Conservation (phyloP, 2,113 vertebrate genomes). For the Nannospalax galili region DNA sequence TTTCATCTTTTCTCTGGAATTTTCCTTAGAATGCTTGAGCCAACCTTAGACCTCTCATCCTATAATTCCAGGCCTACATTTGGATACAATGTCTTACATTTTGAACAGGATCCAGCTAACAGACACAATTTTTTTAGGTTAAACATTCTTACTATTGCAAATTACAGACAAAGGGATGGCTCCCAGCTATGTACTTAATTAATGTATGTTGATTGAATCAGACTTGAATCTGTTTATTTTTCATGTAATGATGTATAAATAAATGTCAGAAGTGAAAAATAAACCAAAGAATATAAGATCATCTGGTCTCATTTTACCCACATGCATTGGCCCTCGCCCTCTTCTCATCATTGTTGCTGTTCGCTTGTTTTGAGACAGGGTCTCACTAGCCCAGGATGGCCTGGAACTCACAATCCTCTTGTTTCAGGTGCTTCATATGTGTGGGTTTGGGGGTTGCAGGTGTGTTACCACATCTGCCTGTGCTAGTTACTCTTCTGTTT, state of each 20-base stretch:
- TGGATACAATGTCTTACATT: not conserved
- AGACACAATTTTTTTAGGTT: not conserved
- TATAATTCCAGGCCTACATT: not conserved
- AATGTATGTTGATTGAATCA: not conserved
- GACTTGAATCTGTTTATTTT: not conserved
- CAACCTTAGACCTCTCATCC: not conserved
- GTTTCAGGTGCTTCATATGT: not conserved
- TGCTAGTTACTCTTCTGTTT: not conserved
- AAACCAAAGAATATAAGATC: not conserved
- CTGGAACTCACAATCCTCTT: not conserved
- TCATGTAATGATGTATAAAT: not conserved
- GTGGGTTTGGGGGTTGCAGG: too few species aligned
- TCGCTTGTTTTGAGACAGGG: not conserved
- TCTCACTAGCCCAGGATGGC: not conserved
- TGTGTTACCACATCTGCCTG: not conserved
- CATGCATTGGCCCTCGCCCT: not conserved
- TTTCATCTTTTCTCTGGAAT: not conserved
- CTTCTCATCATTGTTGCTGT: not conserved
- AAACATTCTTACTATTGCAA: not conserved
- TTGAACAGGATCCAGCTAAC: not conserved
- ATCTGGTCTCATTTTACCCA: not conserved
- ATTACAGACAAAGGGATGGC: not conserved
- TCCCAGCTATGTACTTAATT: not conserved
- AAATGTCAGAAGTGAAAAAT: not conserved
- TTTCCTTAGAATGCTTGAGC: not conserved